Evolutionary conservation across 2,888 invertebrate genomes (phyloP), one percentile per base, ranked within the genome.

Genomic region (Amblyteles armatorius): DNA sequence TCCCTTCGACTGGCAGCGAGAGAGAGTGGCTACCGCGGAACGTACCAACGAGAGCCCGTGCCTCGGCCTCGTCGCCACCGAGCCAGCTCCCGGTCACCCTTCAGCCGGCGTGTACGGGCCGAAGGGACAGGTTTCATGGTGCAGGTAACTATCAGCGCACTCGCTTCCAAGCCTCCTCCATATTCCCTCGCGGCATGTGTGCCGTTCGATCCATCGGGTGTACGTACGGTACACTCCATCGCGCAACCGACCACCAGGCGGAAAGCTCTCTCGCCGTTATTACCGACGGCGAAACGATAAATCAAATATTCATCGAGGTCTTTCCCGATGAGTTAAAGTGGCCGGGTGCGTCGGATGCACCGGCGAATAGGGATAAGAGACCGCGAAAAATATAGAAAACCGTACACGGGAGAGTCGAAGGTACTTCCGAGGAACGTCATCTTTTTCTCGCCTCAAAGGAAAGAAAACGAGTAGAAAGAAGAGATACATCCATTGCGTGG

Each of bases 1-100:
- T 85, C 79, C 82, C 76, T 73, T 68, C 60, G 60, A 33, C 60
- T 80, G 68, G 60, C 67, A 48, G 73, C 77, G 68, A 29, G 40
- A 71, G 79, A 29, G 40, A 63, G 79, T 74, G 44, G 57, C 67
- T 69, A 65, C 36, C 22, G 48, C 78, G 63, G 67, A 2, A 40
- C 11, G 44, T 29, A 76, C 68, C 44, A 74, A 65, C 79, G 71
- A 13, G 65, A 52, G 72, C 60, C 74, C 73, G 60, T 68, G 69
- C 29, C 68, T 63, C 73, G 6, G 78, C 68, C 63, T 74, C 60
- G 67, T 72, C 82, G 57, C 68, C 36, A 29, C 52, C 73, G 29
- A 79, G 40, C 65, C 65, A 44, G 22, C 44, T 50, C 36, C 11
- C 22, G n/a, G 13, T 48, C 76, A 72, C 68, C 74, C 55, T 57